phyloP scores from a whole-genome alignment of 2,888 invertebrate species.

The Nomada lathburiana region DNA sequence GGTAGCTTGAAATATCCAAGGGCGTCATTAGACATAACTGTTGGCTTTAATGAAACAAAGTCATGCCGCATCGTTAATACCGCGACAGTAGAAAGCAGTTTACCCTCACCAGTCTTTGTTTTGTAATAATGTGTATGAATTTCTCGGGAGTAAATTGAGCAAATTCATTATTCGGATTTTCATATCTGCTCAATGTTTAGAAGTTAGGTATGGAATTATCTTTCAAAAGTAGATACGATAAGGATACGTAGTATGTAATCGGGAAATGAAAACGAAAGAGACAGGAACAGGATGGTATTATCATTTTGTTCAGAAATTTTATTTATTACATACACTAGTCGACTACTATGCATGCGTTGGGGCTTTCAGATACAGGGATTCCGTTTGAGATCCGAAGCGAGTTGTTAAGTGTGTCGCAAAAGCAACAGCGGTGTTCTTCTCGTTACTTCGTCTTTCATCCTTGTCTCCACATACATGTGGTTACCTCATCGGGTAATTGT shows the following conservation, averaged over 20 bases:
- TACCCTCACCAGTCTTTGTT: background rate
- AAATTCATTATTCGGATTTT: background rate
- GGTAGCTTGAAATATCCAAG: conserved; percentile 40
- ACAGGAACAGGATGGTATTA: background rate
- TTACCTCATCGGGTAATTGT: conserved; percentile 70
- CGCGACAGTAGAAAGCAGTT: background rate
- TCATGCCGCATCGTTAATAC: conserved; percentile 12
- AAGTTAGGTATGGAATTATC: too few relatives aligned
- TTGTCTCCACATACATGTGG: conserved; percentile 66
- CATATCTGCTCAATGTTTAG: background rate
- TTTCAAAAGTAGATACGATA: too few relatives aligned
- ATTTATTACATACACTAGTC: conserved; percentile 84
- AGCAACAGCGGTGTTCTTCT: conserved; percentile 72
- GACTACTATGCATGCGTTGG: conserved; percentile 83
- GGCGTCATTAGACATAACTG: conserved; percentile 48
- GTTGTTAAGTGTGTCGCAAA: conserved; percentile 69
- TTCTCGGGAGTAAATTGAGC: background rate
- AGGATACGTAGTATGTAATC: too few relatives aligned
- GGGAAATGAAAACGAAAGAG: background rate
- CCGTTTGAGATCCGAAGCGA: conserved; percentile 69
- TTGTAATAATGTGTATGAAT: background rate
- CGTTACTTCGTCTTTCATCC: conserved; percentile 45
- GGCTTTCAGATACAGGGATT: conserved; percentile 75
- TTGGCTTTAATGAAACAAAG: conserved; percentile 45
- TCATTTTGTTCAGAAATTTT: conserved; percentile 84